A percentile compares a stretch with the other conserved stretches of the same genome.
Evolutionary conservation across 2,888 invertebrate species (phyloP).

Genomic region (Synanthedon andrenaeformis): DNA sequence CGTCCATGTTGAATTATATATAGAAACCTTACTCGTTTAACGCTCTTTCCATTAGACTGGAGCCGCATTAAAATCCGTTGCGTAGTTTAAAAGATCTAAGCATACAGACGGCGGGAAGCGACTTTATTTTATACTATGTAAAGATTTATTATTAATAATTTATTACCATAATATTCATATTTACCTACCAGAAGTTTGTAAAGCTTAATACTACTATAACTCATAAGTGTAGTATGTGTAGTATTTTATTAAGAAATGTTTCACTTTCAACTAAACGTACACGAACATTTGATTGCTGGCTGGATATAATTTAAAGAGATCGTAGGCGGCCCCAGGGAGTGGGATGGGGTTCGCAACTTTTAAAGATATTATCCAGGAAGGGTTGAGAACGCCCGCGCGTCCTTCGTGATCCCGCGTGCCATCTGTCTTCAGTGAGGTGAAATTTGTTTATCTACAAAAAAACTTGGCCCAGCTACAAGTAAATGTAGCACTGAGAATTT

Average conservation of each 20-base stretch:
- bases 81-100: no score
- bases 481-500: no score
- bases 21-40: no score
- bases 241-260: neutral
- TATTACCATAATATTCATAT: no score
- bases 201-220: neutral
- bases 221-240: neutral
- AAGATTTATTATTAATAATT: no score
- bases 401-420: constrained; percentile 57
- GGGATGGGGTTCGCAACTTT: constrained; percentile 44
- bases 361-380: constrained; percentile 69
- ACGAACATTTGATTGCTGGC: constrained; percentile 44
- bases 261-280: neutral
- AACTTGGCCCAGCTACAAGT: neutral
- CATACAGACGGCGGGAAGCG: no score
- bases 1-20: no score
- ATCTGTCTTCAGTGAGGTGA: constrained; percentile 58
- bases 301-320: constrained; percentile 50
- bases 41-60: no score
- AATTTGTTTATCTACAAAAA: constrained; percentile 46
- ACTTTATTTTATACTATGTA: no score
- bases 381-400: constrained; percentile 49
- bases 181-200: no score
- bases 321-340: constrained; percentile 15
- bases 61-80: no score